Conservation (phyloP, 2,888 invertebrate genomes). For the Acanthosepion lycidas region DNA sequence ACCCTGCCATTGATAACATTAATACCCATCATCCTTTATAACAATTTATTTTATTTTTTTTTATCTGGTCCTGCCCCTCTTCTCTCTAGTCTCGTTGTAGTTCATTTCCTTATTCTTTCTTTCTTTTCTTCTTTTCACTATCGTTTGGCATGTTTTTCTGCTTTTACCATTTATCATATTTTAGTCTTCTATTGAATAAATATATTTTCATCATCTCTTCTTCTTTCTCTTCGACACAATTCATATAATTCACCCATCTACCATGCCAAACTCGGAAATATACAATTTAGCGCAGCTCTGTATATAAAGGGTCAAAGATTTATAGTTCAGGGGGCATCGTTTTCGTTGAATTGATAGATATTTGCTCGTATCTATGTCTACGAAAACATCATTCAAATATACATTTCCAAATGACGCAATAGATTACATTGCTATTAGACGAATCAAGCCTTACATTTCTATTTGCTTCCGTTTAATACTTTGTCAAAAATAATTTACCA, state of each 20-base stretch:
- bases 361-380: not conserved
- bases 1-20: too few relatives aligned
- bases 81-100: too few relatives aligned
- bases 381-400: not conserved
- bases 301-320: not conserved
- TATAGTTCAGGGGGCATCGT: not conserved
- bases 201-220: not conserved
- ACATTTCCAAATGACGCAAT: not conserved
- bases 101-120: too few relatives aligned
- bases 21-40: too few relatives aligned
- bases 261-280: not conserved
- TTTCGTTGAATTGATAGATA: not conserved
- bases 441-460: not conserved
- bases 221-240: not conserved
- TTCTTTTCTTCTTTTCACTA: too few relatives aligned
- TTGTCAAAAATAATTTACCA: not conserved
- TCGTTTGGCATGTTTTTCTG: too few relatives aligned
- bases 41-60: too few relatives aligned
- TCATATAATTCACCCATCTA: not conserved
- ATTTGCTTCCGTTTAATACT: not conserved
- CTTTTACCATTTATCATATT: too few relatives aligned
- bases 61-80: too few relatives aligned
- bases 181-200: too few relatives aligned
- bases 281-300: not conserved
- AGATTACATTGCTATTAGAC: not conserved